Evolutionary conservation across 2,888 invertebrate species (phyloP).

Genomic region (Anthoptus insignis): DNA sequence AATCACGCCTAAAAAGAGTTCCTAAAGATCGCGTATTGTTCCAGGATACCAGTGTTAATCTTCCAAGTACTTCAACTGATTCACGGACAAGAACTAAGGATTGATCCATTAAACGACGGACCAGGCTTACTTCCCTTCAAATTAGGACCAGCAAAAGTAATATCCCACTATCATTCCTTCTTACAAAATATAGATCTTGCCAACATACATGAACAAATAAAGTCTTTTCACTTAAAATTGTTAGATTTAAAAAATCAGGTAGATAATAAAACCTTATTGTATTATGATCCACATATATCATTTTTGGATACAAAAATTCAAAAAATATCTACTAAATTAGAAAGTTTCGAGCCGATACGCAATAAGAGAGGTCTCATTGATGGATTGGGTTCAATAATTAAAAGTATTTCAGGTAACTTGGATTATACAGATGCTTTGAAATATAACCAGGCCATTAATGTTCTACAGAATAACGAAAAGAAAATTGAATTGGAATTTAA

Average conservation of each 20-base stretch:
- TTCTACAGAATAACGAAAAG: constrained; percentile 1
- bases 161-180: constrained; percentile 12
- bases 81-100: neutral
- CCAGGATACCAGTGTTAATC: constrained; percentile 5
- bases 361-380: neutral
- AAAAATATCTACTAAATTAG: neutral
- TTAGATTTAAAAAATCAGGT: neutral
- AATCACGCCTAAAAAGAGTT: constrained; percentile 1
- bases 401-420: neutral
- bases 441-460: neutral
- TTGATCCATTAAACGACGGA: constrained; percentile 1
- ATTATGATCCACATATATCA: constrained; percentile 1
- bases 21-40: constrained; percentile 7
- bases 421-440: neutral
- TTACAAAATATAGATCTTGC: neutral
- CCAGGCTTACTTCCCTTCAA: constrained; percentile 11
- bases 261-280: neutral
- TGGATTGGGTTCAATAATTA: neutral
- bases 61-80: neutral
- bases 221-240: neutral
- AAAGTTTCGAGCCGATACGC: neutral
- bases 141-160: constrained; percentile 2
- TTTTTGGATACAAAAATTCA: constrained; percentile 28
- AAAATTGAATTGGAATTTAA: constrained; percentile 1
- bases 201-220: neutral